Evolutionary conservation across 2,888 invertebrate genomes (phyloP), one percentile per base, ranked within the genome.

Genomic region (Oasisia sp.): DNA sequence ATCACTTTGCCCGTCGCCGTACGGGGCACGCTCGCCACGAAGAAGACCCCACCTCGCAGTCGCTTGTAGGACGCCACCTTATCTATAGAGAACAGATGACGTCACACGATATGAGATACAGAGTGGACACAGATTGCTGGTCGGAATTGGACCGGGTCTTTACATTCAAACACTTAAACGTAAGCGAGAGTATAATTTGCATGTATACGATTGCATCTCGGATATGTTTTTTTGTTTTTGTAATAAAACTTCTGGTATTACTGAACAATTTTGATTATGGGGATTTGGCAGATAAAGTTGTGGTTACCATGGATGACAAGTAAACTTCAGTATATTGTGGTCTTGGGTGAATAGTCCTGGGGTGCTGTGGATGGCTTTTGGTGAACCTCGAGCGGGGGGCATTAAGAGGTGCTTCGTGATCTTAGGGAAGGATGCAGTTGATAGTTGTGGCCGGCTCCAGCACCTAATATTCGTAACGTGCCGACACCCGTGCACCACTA

Each of bases 41-140:
- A 93, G n/a, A 44, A 90, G n/a, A 92, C 89, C 27, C 93, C 93
- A n/a, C 93, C 93, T 90, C 92, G 91, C 32, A 93, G 92, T 9
- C 50, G 93, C 92, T 93, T 93, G 92, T 32, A 92, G 19, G 91
- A 89, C 27, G 93, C 93, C 56, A 92, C 93, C 32, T 92, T 91
- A 2, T 91, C 93, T 93, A 74, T 2, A 92, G 56, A 12, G 90
- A 44, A 19, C 32, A 90, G 38, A 27, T 32, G 90, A 1, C 7
- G 58, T 90, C 14, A 74, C 14, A 91, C 74, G 32, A 74, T 27
- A 14, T 91, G n/a, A 89, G 27, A 74, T 7, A 74, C 74, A 74
- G 74, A 19, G 27, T n/a, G n/a, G n/a, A 74, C 74, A 74, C 14
- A n/a, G 19, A 74, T 74, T 74, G 74, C 2, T 74, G 27, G 74